These are phyloP conservation scores for Callaeas wilsoni DNA, from an alignment of 2,113 vertebrate species.

Conservation along the genomic window DNA sequence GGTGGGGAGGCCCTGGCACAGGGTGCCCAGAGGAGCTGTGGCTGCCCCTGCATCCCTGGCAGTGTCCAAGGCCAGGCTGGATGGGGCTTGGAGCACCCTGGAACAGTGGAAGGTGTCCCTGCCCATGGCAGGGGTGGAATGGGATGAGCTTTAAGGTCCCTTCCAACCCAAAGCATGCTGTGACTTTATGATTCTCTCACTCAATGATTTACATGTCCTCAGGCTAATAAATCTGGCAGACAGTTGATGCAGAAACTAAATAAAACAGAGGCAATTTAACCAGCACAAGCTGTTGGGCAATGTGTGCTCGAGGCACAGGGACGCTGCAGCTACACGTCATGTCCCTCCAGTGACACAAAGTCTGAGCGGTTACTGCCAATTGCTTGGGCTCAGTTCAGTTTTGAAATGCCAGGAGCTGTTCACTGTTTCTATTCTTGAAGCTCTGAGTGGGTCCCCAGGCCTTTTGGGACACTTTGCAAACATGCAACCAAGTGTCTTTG, in stretches of 20 bases:
- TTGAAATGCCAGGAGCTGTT: not conserved
- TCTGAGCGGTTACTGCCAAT: not conserved
- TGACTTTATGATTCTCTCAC: not conserved
- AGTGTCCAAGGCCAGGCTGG: not conserved
- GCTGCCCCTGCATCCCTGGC: not conserved
- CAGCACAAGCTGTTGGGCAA: constrained; percentile 1
- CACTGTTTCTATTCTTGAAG: not conserved
- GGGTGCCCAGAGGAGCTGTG: not conserved
- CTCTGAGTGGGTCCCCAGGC: not conserved
- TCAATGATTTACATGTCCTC: not conserved
- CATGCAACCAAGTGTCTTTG: not conserved
- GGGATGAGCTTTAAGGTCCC: not conserved
- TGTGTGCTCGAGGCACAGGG: not conserved
- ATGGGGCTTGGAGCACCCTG: not conserved
- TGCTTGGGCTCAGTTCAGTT: not conserved
- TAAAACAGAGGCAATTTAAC: not conserved
- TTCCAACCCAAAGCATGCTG: not conserved
- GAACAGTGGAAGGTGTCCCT: not conserved
- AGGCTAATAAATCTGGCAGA: constrained; percentile 5
- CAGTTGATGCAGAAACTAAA: not conserved
- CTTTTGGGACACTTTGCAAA: not conserved
- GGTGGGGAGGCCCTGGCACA: not conserved
- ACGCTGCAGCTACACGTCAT: not conserved
- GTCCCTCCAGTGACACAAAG: not conserved
- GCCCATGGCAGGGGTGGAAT: accelerated